Base-by-base conservation (phyloP, 2,888 invertebrate genomes). In the Diloba caeruleocephala region DNA sequence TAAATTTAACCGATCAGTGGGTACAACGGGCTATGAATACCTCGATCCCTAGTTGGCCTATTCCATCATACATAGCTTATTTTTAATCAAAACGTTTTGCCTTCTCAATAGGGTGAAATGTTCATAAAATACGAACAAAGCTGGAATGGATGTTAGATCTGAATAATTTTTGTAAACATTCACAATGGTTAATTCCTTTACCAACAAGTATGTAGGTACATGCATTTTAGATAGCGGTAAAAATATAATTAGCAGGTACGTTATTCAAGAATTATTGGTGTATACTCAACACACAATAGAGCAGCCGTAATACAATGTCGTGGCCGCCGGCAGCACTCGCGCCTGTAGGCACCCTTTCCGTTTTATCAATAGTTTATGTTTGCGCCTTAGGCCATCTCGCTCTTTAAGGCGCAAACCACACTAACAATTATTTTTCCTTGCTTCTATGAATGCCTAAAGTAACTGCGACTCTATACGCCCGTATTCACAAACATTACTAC, bases 311-410 rank as follows among this genome's bases (percentile, higher is more conserved):
- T 60, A 77, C 74, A 79, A 78, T 71, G 74, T 65, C 64, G 68
- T 52, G 52, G 65, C 77, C 71, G 44, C 57, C 39, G 62, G 71
- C 56, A 55, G 23, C 31, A 50, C 78, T 61, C 53, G 52, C 26
- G 72, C 54, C 57, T 57, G 59, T 73, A 68, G 68, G 75, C 81
- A 76, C 79, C 79, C 80, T 84, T 76, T 73, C 78, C 74, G 74
- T 77, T 80, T 87, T 85, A 86, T 86, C 87, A 85, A 86, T 88
- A 83, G 82, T 87, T 87, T 82, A 84, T 85, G 83, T 79, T 79
- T 74, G 53, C 38, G 78, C 84, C 78, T 41, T 57, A 52, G 71
- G 82, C 77, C 21, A 23, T 37, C 42, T 61, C 50, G 59, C 51
- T n/a, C 51, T 66, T 43, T 62, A 53, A 66, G 58, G 62, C 57